A percentile compares a stretch with the other conserved stretches of the same genome.
phyloP scores from a whole-genome alignment of 2,888 invertebrate species.

The Malachius bipustulatus region DNA sequence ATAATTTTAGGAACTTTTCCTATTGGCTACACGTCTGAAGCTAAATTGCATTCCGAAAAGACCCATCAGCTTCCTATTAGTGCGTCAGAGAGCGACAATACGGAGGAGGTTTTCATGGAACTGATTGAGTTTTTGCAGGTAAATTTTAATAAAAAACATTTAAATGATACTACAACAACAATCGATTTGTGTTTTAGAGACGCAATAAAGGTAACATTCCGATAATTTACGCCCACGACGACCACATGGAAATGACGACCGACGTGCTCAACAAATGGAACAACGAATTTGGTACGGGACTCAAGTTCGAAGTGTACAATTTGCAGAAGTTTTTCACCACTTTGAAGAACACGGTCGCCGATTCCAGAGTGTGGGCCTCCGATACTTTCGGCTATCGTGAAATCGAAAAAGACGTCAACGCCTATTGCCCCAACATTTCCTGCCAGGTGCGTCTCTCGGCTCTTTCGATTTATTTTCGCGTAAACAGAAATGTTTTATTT shows the following conservation, averaged over 20 bases:
- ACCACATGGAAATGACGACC: slow-evolving; percentile 22
- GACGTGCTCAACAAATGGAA: slow-evolving; percentile 32
- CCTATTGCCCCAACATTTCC: slow-evolving; percentile 27
- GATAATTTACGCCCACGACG: slow-evolving; percentile 22
- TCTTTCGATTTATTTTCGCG: too few relatives aligned
- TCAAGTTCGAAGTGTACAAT: slow-evolving; percentile 27
- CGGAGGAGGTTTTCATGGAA: not conserved
- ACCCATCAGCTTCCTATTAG: slow-evolving; percentile 40
- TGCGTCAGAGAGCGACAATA: slow-evolving; percentile 30
- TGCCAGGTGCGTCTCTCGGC: slow-evolving; percentile 35
- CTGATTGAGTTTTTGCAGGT: not conserved
- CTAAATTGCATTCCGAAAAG: slow-evolving; percentile 33
- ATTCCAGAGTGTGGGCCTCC: slow-evolving; percentile 18
- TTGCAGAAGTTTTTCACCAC: slow-evolving; percentile 30
- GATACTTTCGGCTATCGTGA: slow-evolving; percentile 27
- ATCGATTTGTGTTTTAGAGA: not conserved
- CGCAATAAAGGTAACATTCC: slow-evolving; percentile 14
- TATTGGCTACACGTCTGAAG: slow-evolving; percentile 37
- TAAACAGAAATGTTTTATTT: too few relatives aligned
- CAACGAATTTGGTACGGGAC: slow-evolving; percentile 16
- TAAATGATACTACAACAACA: not conserved
- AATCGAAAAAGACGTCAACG: slow-evolving; percentile 34
- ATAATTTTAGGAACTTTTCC: slow-evolving; percentile 31
- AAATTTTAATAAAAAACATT: slow-evolving; percentile 1
- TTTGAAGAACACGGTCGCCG: slow-evolving; percentile 25